Percentiles rank a stretch among this genome's conserved stretches.
phyloP scores from a whole-genome alignment of 2,113 vertebrate genomes.

The Heliornis fulica region DNA sequence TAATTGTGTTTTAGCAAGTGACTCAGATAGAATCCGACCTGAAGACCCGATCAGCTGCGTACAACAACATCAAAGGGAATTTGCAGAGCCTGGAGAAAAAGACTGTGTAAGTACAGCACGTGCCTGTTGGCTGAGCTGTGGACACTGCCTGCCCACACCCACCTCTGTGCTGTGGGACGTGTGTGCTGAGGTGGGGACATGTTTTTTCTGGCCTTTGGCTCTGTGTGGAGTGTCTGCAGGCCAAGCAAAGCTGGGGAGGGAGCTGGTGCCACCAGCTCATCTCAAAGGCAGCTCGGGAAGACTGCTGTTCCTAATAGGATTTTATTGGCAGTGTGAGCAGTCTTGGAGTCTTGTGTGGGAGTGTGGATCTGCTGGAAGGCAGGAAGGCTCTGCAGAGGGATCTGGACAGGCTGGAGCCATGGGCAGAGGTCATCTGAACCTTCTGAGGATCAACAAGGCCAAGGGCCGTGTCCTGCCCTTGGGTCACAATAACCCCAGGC shows the following conservation, averaged over 20 bases:
- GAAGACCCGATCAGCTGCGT: slow-evolving; percentile 78
- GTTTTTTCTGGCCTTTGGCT: neutral
- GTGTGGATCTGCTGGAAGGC: no score
- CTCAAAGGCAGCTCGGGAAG: neutral
- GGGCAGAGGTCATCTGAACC: no score
- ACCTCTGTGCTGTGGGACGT: neutral
- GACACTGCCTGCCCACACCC: neutral
- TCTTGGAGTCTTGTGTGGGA: no score
- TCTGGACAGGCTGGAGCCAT: no score
- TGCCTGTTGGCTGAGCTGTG: neutral
- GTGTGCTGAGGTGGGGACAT: neutral
- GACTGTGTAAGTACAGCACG: slow-evolving; percentile 76
- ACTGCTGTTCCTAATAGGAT: neutral
- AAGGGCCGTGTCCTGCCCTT: no score
- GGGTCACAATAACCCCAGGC: no score
- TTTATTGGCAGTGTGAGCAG: neutral
- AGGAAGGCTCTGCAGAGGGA: no score
- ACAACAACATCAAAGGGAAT: slow-evolving; percentile 82
- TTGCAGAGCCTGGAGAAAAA: slow-evolving; percentile 82
- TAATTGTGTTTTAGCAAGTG: slow-evolving; percentile 81
- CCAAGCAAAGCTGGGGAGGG: neutral
- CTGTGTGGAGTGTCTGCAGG: neutral
- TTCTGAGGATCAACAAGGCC: no score
- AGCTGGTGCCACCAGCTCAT: neutral
- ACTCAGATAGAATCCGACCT: slow-evolving; percentile 87